Percentiles rank a stretch among this genome's conserved stretches.
Evolutionary conservation across 2,797 vertebrate species (phyloP).

Genomic region (Acanthurus leucopareius): DNA sequence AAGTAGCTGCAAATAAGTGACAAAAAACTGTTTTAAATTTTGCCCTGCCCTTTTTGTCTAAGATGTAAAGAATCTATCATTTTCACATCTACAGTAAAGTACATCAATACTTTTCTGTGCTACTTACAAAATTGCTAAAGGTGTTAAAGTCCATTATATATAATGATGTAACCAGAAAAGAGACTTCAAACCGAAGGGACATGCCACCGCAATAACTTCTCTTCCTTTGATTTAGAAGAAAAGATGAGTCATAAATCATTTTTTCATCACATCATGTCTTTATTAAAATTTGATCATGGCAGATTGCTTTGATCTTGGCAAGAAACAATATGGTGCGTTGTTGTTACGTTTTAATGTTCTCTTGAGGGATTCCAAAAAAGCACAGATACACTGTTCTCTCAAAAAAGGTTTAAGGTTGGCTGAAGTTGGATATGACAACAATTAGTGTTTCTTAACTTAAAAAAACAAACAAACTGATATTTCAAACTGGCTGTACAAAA

Average conservation of each 20-base stretch:
- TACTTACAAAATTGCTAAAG: neutral
- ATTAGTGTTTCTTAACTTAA: constrained; percentile 5
- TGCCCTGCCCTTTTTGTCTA: neutral
- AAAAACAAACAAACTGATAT: neutral
- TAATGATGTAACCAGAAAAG: constrained; percentile 17
- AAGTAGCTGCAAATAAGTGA: neutral
- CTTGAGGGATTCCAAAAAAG: constrained; percentile 1
- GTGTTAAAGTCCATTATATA: constrained; percentile 22
- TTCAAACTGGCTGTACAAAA: neutral
- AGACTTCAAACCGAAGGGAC: constrained; percentile 23
- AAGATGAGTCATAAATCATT: constrained; percentile 29
- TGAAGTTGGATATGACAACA: neutral
- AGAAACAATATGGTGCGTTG: constrained; percentile 17
- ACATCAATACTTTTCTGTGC: neutral
- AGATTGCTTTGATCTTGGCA: constrained; percentile 47
- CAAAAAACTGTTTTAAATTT: neutral
- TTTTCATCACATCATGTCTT: constrained; percentile 30
- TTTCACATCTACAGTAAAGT: neutral
- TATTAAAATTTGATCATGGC: constrained; percentile 27
- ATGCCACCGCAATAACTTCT: constrained; percentile 14
- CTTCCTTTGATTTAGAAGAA: constrained; percentile 29
- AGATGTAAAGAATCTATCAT: neutral
- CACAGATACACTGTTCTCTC: constrained; percentile 3
- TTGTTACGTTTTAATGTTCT: constrained; percentile 33
- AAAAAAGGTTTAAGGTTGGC: constrained; percentile 14